These are phyloP conservation scores for Heliconius ethilla DNA, from an alignment of 2,888 invertebrate species.

Conservation along the genomic window DNA sequence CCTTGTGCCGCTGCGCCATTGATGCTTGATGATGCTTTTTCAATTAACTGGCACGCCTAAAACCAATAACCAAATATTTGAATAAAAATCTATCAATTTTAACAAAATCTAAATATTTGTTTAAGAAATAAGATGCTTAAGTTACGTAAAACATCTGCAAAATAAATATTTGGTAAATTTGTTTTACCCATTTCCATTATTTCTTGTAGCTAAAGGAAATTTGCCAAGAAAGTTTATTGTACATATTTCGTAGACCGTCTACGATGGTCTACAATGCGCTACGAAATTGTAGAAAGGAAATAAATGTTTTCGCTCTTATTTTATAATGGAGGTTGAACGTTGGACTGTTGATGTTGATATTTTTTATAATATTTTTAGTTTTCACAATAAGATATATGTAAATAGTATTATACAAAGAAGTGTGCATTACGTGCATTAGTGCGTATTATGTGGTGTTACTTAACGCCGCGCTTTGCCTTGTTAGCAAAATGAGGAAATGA, in stretches of 20 bases:
- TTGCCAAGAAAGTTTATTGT: constrained; percentile 18
- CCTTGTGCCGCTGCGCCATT: no score
- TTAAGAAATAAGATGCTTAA: not conserved
- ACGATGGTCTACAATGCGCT: constrained; percentile 26
- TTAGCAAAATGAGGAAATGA: no score
- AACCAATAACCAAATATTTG: not conserved
- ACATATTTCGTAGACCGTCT: constrained; percentile 29
- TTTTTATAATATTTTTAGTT: not conserved
- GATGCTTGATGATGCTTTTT: not conserved
- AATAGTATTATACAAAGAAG: not conserved
- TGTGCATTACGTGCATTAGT: no score
- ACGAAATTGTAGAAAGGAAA: constrained; percentile 23
- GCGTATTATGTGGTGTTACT: no score
- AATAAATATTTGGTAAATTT: constrained; percentile 15
- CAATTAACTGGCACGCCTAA: not conserved
- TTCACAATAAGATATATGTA: not conserved
- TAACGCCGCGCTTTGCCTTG: no score
- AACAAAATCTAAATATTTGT: not conserved
- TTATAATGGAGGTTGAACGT: not conserved
- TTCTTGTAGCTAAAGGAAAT: constrained; percentile 14
- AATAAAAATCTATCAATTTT: not conserved
- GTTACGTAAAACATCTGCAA: not conserved
- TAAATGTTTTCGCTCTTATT: constrained; percentile 9
- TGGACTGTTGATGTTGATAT: not conserved
- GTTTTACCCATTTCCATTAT: not conserved